These are phyloP conservation scores for Sycobia sp. DNA, from an alignment of 1,140 invertebrate genomes.

Conservation along the genomic window DNA sequence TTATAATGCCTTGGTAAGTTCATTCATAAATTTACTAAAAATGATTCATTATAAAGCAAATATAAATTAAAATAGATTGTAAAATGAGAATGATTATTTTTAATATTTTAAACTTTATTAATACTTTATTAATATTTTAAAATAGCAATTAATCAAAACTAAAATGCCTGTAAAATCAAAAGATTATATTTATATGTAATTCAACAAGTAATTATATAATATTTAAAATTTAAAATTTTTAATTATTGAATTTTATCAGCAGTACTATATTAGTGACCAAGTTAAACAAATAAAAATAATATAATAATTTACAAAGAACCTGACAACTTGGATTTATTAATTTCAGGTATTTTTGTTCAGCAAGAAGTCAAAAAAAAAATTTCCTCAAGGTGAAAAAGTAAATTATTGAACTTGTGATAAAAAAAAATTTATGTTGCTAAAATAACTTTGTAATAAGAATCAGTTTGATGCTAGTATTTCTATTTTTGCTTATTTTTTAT, in stretches of 20 bases:
- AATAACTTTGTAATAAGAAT: neutral
- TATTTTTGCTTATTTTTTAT: slow-evolving; percentile 17
- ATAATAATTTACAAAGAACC: slow-evolving; percentile 7
- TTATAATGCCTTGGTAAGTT: slow-evolving; percentile 47
- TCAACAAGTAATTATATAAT: too few species aligned
- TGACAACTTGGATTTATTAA: slow-evolving; percentile 37
- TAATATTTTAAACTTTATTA: too few species aligned
- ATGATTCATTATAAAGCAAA: too few species aligned
- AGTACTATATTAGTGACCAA: too few species aligned
- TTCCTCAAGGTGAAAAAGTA: slow-evolving; percentile 43
- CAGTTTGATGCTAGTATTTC: slow-evolving; percentile 13
- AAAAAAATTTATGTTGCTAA: slow-evolving; percentile 6
- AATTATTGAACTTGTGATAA: slow-evolving; percentile 27
- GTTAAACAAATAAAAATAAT: slow-evolving; percentile 23
- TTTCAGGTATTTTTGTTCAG: slow-evolving; percentile 48
- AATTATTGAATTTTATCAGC: too few species aligned
- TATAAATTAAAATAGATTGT: too few species aligned
- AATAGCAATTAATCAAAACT: too few species aligned
- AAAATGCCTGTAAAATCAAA: too few species aligned
- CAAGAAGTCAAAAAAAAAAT: slow-evolving; percentile 44
- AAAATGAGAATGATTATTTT: too few species aligned
- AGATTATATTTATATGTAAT: too few species aligned
- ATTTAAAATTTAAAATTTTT: neutral
- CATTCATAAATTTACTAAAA: slow-evolving; percentile 2
- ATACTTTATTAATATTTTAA: too few species aligned